Evolutionary conservation across 2,113 vertebrate species (phyloP).

Genomic region (Talpa occidentalis): DNA sequence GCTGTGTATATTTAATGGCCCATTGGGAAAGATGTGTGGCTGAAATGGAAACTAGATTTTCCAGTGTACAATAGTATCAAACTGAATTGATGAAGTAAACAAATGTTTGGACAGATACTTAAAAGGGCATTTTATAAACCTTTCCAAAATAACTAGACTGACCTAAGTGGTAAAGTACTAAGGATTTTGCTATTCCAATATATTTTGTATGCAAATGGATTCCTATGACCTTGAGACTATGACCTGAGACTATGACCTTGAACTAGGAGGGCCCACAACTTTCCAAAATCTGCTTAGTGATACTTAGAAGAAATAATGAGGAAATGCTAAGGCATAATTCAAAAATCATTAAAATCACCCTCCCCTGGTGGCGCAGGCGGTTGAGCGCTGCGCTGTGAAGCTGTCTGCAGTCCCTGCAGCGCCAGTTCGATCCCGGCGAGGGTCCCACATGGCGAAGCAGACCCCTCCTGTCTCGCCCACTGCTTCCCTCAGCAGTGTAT

Average conservation of each 20-base stretch:
- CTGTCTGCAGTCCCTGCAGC: no score
- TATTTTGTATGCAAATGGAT: slow-evolving; percentile 36
- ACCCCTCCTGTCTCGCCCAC: no score
- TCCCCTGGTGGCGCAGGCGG: no score
- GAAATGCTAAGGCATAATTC: slow-evolving; percentile 49
- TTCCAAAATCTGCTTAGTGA: slow-evolving; percentile 22
- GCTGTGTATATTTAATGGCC: background rate
- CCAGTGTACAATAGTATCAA: background rate
- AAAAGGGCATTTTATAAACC: slow-evolving; percentile 20
- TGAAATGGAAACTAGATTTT: slow-evolving; percentile 15
- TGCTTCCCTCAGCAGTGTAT: no score
- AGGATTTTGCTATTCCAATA: background rate
- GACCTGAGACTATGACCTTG: slow-evolving; percentile 62
- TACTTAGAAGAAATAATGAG: slow-evolving; percentile 50
- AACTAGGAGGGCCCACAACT: background rate
- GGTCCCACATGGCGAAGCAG: no score
- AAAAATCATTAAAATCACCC: slow-evolving; percentile 66
- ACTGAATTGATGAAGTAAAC: slow-evolving; percentile 16
- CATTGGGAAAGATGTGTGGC: background rate
- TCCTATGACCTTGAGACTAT: slow-evolving; percentile 61
- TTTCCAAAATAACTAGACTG: background rate
- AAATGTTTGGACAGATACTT: background rate
- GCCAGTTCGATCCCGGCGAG: no score
- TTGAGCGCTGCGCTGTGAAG: no score
- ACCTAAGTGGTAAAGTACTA: background rate